Base-by-base conservation (phyloP, 2,113 vertebrate genomes). In the Apus apus region DNA sequence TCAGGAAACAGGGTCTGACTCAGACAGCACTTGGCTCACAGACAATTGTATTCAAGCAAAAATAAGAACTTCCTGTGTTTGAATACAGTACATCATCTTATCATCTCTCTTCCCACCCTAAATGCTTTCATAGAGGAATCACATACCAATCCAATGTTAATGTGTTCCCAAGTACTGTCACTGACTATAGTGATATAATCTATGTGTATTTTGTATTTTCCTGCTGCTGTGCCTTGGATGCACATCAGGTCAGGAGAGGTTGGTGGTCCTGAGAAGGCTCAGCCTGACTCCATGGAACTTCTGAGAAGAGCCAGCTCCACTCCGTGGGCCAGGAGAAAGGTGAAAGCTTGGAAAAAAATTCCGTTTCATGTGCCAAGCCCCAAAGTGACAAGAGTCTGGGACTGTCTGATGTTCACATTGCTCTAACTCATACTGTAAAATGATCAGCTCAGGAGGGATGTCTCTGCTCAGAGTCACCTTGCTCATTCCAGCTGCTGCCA, bases 1-100 rank as follows among this genome's bases (percentile, higher is more conserved):
- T 87, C 23, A 25, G 54, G 78, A 94, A 96, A 85, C 70, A 46
- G 34, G 27, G 50, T 70, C 75, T 94, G 78, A 89, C 51, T 94
- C 89, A 91, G 85, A 22, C 15, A 93, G 38, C 26, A 18, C 46
- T 96, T 90, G 91, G 78, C 75, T 93, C 64, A 56, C 58, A 88
- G 82, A 85, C 78, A 96, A 82, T 43, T 43, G 51, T 57, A 51
- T 60, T 91, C 75, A 87, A 89, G 68, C 30, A 66, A 76, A 91
- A 87, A 70, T 58, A 88, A 86, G 58, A 77, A 87, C 56, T 87
- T 94, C 71, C 78, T 94, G 71, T 48, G 53, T 87, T 93, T 76
- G 82, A 87, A 46, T 66, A 80, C 30, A 79, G 61, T 57, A 70
- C 45, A 79, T 66, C 36, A 73, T 57, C 76, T 90, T 76, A 53